Evolutionary conservation across 1,140 invertebrate species (phyloP).

Genomic region (Cylas formicarius): DNA sequence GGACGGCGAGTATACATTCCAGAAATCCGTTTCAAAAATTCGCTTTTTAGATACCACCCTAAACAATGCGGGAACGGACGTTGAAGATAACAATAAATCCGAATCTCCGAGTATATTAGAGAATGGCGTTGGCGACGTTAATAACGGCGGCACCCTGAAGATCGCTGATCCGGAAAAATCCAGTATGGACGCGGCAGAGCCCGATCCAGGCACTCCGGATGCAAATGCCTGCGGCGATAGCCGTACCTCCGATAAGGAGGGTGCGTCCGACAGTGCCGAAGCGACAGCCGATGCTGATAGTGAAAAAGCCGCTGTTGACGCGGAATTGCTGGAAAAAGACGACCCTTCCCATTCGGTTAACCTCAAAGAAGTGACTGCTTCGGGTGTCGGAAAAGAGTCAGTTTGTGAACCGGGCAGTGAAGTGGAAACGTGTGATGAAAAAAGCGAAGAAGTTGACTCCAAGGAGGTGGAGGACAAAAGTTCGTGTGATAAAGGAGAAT

Average conservation of each 20-base stretch:
- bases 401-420: background rate
- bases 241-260: too few relatives aligned
- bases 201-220: too few relatives aligned
- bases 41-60: background rate
- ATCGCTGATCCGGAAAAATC: too few relatives aligned
- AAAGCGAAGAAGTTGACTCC: background rate
- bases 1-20: conserved; percentile 7
- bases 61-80: background rate
- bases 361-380: background rate
- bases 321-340: background rate
- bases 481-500: conserved; percentile 3
- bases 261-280: too few relatives aligned
- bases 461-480: conserved; percentile 2
- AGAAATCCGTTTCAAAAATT: background rate
- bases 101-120: too few relatives aligned
- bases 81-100: too few relatives aligned
- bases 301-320: conserved; percentile 7
- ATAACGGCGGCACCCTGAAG: too few relatives aligned
- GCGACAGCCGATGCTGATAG: too few relatives aligned
- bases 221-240: too few relatives aligned
- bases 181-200: too few relatives aligned
- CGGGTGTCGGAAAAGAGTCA: background rate
- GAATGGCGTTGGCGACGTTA: too few relatives aligned
- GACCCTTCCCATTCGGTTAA: too few relatives aligned
- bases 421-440: background rate